Base-by-base conservation (phyloP, 2,888 invertebrate species). In the Pheosia tremula region DNA sequence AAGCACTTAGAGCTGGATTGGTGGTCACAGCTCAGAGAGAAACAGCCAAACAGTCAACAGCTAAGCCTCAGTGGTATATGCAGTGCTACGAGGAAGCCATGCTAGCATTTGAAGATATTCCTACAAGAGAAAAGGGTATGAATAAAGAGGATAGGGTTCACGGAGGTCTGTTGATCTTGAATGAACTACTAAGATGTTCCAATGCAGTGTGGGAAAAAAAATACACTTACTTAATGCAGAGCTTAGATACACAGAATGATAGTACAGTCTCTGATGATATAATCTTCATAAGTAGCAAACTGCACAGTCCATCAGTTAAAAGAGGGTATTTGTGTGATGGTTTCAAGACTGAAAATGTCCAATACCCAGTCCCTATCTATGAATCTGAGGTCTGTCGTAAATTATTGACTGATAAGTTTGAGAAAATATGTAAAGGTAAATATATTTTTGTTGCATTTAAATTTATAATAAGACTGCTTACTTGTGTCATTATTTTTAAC, bases 11-110 rank as follows among this genome's bases (percentile, higher is more conserved):
- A 77, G 98, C 99, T 37, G 99, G 99, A 0, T 91, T 99, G 6
- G 97, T 98, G 0, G 98, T 99, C 0, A 99, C 98, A 0, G 97
- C 99, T 1, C 99, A 99, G 83, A 95, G 99, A 65, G 99, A 99
- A 92, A 97, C 97, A n/a, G 97, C 97, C 0, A 98, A 98, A 84
- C 98, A 98, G 83, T 96, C 97, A 52, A 96, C 97, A 62, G 97
- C 97, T 73, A 97, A 97, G 82, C 97, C 97, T 0, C 96, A 96
- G 74, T 99, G 98, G 98, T 98, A 98, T 85, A 97, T 97, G 83
- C 97, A 97, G 77, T 99, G 98, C 81, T 98, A 97, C 86, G 97
- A 98, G 69, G 98, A 99, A 87, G 97, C 98, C 3, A 96, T 96
- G 78, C 94, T 95, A 60, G 96, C 97, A 38, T 97, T 98, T 84